Evolutionary conservation across 2,888 invertebrate genomes (phyloP), one percentile per base, ranked within the genome.

Genomic region (Dryocosmus kuriphilus): DNA sequence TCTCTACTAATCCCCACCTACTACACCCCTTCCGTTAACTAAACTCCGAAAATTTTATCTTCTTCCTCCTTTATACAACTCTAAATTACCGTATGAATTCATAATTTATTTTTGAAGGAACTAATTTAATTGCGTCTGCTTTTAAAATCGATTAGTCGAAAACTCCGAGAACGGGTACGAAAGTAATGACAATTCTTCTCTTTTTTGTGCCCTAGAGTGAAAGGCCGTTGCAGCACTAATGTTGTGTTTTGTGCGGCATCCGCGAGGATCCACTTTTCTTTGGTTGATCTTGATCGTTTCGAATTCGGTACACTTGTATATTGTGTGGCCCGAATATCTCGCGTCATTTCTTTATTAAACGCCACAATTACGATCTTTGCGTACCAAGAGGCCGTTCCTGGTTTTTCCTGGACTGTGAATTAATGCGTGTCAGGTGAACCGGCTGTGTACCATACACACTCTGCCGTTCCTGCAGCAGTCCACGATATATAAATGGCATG

Each of bases 271-370:
- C 60, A 74, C 75, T 80, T 76, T 81, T 81, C 81, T 80, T 82
- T 80, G 80, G 77, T 81, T 80, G 76, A 74, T 76, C 57, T 41
- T 75, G 55, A 73, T 80, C 78, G 79, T 82, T 82, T 83, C 79
- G 77, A 74, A 81, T 83, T 78, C 80, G 76, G 76, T 74, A 75
- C 83, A 80, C 79, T 79, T 78, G 62, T 82, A 79, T 82, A 86
- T 85, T 83, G 84, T 85, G 83, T 84, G 87, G 81, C 84, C 87
- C 86, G 85, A 86, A 87, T 89, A 86, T 86, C 85, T 81, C 84
- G 86, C 85, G 87, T 89, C 87, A 86, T 87, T 88, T 88, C 86
- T 87, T 86, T 88, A 89, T 89, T 88, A 87, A 88, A 87, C 82
- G 84, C 83, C 85, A 84, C 83, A 85, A 86, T 85, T 85, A 85